phyloP scores from a whole-genome alignment of 2,113 vertebrate species.

The Elephas maximus region DNA sequence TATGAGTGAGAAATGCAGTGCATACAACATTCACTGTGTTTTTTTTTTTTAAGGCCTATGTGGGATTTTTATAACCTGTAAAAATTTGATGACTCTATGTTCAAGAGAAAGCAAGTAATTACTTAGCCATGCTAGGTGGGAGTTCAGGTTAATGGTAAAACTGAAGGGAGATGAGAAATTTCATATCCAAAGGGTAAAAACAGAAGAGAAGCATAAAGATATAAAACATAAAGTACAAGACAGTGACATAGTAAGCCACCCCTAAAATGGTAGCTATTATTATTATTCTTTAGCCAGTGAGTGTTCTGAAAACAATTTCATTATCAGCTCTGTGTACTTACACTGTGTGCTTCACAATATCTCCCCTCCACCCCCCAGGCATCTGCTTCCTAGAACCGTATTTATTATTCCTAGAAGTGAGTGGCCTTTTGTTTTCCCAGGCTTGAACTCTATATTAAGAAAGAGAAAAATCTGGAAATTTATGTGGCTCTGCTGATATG shows the following conservation, averaged over 20 bases:
- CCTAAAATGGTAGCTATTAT: neutral
- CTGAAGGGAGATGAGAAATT: conserved; percentile 49
- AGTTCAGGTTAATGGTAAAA: conserved; percentile 57
- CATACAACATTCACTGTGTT: neutral
- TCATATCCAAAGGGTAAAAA: neutral
- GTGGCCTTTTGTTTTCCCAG: neutral
- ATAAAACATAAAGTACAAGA: neutral
- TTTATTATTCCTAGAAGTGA: conserved; percentile 33
- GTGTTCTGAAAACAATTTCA: conserved; percentile 45
- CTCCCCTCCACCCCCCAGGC: too few species aligned
- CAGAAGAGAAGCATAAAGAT: conserved; percentile 1
- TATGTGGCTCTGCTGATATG: neutral
- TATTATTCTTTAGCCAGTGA: neutral
- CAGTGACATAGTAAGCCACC: neutral
- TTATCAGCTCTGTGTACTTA: conserved; percentile 38
- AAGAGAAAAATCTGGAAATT: conserved; percentile 25
- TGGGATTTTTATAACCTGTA: conserved; percentile 62
- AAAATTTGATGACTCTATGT: conserved; percentile 5
- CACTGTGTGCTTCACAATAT: neutral
- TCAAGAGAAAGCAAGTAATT: conserved; percentile 63
- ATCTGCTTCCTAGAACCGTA: conserved; percentile 48
- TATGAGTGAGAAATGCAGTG: neutral
- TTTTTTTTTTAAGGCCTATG: neutral
- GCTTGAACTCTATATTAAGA: conserved; percentile 29
- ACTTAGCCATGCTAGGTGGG: neutral